Evolutionary conservation across 2,888 invertebrate genomes (phyloP).

Genomic region (Cosmopolites sordidus): DNA sequence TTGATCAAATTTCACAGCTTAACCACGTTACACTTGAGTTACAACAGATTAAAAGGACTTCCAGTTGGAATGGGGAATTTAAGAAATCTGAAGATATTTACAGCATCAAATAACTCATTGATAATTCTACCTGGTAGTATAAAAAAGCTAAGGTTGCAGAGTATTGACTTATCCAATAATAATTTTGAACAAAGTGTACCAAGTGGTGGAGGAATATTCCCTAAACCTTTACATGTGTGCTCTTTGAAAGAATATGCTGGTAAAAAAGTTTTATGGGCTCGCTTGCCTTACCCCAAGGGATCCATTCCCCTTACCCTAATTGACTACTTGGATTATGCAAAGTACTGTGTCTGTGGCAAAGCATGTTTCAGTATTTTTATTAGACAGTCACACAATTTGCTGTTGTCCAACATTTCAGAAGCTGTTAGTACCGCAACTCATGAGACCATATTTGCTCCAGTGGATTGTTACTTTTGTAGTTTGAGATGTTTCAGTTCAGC

Average conservation of each 20-base stretch:
- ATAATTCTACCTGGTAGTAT: constrained; percentile 58
- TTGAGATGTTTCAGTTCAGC: constrained; percentile 47
- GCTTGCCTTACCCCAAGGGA: constrained; percentile 54
- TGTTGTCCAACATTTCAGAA: constrained; percentile 47
- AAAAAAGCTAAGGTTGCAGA: constrained; percentile 52
- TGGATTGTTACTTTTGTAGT: constrained; percentile 63
- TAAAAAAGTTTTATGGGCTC: constrained; percentile 52
- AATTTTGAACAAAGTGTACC: constrained; percentile 45
- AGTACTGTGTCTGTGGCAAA: constrained; percentile 60
- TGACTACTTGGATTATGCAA: constrained; percentile 57
- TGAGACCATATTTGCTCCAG: constrained; percentile 47
- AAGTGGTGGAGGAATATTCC: constrained; percentile 25
- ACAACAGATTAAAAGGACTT: constrained; percentile 57
- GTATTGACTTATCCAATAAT: constrained; percentile 58
- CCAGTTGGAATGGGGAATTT: constrained; percentile 66
- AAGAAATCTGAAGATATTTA: constrained; percentile 52
- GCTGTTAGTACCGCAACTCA: constrained; percentile 44
- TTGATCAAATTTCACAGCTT: constrained; percentile 61
- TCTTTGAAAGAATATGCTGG: constrained; percentile 56
- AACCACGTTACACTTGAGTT: constrained; percentile 59
- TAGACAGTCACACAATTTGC: constrained; percentile 44
- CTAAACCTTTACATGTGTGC: constrained; percentile 46
- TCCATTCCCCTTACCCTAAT: constrained; percentile 58
- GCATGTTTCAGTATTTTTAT: constrained; percentile 43
- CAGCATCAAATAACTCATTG: constrained; percentile 55